Conservation (phyloP, 2,888 invertebrate genomes). For the Mantis religiosa region DNA sequence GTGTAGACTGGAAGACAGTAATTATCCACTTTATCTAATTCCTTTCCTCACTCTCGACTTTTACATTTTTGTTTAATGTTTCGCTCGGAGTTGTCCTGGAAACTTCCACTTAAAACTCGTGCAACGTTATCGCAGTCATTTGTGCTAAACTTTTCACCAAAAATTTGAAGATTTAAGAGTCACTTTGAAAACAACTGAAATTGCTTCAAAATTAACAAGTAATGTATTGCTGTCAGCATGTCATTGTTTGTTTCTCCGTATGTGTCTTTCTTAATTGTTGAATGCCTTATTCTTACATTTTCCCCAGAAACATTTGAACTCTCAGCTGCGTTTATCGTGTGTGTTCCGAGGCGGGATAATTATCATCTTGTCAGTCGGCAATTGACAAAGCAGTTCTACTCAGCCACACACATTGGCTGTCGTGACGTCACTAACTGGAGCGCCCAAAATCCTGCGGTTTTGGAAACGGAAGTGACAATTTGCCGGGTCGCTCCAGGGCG, state of each 20-base stretch:
- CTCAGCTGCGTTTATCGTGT: neutral
- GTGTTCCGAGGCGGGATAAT: neutral
- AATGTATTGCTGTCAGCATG: too few species aligned
- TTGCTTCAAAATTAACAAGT: too few species aligned
- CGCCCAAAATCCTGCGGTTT: neutral
- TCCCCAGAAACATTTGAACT: too few species aligned
- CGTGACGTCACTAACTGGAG: neutral
- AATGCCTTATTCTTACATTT: too few species aligned
- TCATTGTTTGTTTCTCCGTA: too few species aligned
- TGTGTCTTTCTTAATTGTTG: too few species aligned
- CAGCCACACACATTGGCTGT: neutral
- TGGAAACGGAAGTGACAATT: neutral
- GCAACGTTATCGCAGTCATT: neutral
- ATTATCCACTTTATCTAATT: neutral
- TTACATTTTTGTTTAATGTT: neutral
- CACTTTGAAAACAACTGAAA: too few species aligned
- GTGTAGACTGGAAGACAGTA: neutral
- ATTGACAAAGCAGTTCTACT: neutral
- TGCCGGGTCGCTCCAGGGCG: neutral
- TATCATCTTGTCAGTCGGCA: neutral
- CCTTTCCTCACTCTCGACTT: neutral
- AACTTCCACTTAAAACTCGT: neutral
- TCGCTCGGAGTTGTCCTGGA: neutral
- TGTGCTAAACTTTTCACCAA: too few species aligned
- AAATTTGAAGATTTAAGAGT: too few species aligned